Base-by-base conservation (phyloP, 2,888 invertebrate genomes). In the Sussaba pulchella region DNA sequence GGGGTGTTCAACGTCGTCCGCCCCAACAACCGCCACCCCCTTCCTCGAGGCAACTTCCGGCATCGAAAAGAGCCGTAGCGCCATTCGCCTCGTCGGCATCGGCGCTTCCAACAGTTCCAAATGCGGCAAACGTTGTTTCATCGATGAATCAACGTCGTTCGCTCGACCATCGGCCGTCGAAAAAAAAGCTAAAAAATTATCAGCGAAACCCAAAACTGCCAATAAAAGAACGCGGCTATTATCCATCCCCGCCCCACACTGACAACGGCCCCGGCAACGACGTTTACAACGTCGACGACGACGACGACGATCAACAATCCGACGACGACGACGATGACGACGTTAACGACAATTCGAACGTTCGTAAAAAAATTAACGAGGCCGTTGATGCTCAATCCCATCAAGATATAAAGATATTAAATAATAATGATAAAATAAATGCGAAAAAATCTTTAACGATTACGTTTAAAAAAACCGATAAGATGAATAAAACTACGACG, bases 121-220 rank as follows among this genome's bases (percentile, higher is more conserved):
- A 92, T 93, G 93, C 92, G 93, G 93, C 93, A 94, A 93, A 93
- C 94, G 93, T 96, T 95, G 95, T 81, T 73, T 36, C n/a, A n/a
- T n/a, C 70, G 21, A 52, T 31, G n/a, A 71, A 45, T 36, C 66
- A 66, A 21, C 69, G 50, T 43, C 66, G 52, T 17, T 64, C 50
- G 19, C 54, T 69, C 61, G 70, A 77, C 59, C 80, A 81, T n/a
- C 67, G 80, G 21, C 78, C 69, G 47, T 69, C 72, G 19, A 52
- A 77, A 36, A 39, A 45, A 4, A 45, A 74, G 26, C 26, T n/a
- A 24, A 31, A 47, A 17, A n/a, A 64, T 31, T 31, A 31, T 31
- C 78, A 82, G 69, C 82, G 85, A 76, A 84, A 87, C 66, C 84
- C 83, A 79, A 85, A 84, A 85, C 85, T 89, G 87, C 87, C 89